Evolutionary conservation across 2,797 vertebrate species (phyloP).

Genomic region (Myotis myotis): DNA sequence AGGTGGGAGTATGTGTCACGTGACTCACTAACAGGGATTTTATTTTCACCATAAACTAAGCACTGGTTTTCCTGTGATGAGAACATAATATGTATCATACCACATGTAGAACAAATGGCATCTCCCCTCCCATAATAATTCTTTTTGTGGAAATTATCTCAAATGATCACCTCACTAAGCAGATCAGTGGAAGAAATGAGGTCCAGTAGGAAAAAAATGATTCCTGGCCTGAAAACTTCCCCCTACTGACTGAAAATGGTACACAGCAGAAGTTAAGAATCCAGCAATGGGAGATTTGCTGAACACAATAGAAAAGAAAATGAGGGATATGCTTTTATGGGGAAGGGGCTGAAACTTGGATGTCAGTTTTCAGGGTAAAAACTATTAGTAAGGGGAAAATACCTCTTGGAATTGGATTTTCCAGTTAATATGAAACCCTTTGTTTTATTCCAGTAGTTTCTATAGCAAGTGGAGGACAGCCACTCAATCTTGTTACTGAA

Average conservation of each 20-base stretch:
- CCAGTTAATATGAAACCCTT: neutral
- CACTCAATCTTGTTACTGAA: constrained; percentile 5
- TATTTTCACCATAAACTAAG: neutral
- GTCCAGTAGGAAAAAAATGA: rapidly evolving
- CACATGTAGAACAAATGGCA: neutral
- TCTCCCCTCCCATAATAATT: neutral
- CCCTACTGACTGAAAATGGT: constrained; percentile 23
- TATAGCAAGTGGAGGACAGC: neutral
- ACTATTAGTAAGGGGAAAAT: neutral
- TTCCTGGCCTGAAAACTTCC: constrained; percentile 54
- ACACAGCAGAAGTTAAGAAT: constrained; percentile 41
- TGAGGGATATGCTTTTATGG: neutral
- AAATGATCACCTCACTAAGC: constrained; percentile 18
- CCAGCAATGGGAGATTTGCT: neutral
- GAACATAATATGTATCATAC: neutral
- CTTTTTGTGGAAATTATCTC: neutral
- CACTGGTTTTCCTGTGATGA: neutral
- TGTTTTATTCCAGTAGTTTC: constrained; percentile 24
- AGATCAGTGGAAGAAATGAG: neutral
- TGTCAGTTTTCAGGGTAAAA: neutral
- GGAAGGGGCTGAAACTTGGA: neutral
- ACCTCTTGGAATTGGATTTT: neutral
- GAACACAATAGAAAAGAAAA: constrained; percentile 19
- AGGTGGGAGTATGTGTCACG: neutral
- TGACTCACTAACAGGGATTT: neutral